Conservation (phyloP, 2,888 invertebrate genomes). For the Thecocarcelia acutangulata region DNA sequence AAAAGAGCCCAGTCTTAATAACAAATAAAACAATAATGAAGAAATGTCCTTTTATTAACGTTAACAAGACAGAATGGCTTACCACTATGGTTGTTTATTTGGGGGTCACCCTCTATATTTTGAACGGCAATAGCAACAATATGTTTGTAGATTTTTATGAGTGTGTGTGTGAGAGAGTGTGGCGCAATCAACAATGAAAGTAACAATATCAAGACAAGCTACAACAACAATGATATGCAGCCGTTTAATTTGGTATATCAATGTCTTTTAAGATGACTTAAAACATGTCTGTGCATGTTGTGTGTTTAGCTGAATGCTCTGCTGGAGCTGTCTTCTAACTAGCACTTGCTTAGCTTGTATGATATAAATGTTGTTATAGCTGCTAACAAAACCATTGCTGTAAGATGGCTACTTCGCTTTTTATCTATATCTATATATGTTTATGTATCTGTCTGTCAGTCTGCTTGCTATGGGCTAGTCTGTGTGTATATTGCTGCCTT, state of each 20-base stretch:
- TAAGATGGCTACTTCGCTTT: neutral
- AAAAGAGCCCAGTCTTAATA: neutral
- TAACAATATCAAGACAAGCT: conserved; percentile 47
- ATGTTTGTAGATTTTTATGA: conserved; percentile 1
- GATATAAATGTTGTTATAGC: conserved; percentile 34
- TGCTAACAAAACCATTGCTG: neutral
- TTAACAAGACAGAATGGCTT: conserved; percentile 72
- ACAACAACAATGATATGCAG: conserved; percentile 61
- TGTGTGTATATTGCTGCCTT: conserved; percentile 42
- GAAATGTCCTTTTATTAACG: conserved; percentile 71
- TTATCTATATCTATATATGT: neutral
- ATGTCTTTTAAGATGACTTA: conserved; percentile 65
- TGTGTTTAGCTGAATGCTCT: conserved; percentile 22
- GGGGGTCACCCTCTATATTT: conserved; percentile 64
- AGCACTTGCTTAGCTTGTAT: conserved; percentile 30
- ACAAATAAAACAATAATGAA: conserved; percentile 52
- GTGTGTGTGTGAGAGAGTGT: conserved; percentile 10
- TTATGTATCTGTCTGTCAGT: neutral
- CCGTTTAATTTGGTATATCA: conserved; percentile 68
- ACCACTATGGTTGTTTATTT: conserved; percentile 70
- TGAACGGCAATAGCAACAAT: conserved; percentile 17
- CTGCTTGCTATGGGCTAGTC: neutral
- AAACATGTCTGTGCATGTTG: conserved; percentile 53
- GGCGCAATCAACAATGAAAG: conserved; percentile 37
- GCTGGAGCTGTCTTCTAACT: conserved; percentile 34